Conservation (phyloP, 2,888 invertebrate species). For the Rhopalosiphum nymphaeae region DNA sequence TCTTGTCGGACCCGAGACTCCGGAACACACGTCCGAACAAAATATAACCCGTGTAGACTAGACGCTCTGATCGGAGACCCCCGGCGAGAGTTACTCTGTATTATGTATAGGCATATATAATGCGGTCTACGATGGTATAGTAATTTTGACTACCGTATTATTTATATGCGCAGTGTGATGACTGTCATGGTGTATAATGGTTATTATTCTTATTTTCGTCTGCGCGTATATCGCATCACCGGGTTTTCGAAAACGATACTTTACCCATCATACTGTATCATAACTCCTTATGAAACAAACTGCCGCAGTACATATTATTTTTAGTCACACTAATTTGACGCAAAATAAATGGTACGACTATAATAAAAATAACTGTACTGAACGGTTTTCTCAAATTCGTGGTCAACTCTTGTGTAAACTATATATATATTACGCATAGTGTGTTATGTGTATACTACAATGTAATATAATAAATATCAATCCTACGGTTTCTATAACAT, state of each 20-base stretch:
- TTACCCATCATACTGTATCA: not conserved
- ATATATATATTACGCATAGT: too few species aligned
- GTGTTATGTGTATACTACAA: not conserved
- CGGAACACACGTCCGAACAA: conserved; percentile 41
- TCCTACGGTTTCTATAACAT: not conserved
- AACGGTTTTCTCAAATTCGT: not conserved
- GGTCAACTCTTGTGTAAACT: not conserved
- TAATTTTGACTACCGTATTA: conserved; percentile 32
- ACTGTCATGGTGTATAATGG: not conserved
- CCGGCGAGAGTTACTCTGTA: not conserved
- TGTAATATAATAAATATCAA: not conserved
- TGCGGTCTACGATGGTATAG: not conserved
- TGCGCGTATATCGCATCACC: not conserved
- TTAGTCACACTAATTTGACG: not conserved
- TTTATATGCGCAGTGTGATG: not conserved
- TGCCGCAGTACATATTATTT: not conserved
- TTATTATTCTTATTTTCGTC: not conserved
- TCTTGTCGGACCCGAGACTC: conserved; percentile 59
- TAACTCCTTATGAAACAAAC: not conserved
- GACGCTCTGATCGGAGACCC: not conserved
- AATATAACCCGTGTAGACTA: conserved; percentile 54
- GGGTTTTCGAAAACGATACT: not conserved
- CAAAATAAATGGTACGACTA: not conserved
- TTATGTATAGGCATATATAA: not conserved
- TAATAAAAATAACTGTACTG: not conserved